These are phyloP conservation scores for Caligus rogercresseyi DNA, from an alignment of 1,140 invertebrate species.

Conservation along the genomic window DNA sequence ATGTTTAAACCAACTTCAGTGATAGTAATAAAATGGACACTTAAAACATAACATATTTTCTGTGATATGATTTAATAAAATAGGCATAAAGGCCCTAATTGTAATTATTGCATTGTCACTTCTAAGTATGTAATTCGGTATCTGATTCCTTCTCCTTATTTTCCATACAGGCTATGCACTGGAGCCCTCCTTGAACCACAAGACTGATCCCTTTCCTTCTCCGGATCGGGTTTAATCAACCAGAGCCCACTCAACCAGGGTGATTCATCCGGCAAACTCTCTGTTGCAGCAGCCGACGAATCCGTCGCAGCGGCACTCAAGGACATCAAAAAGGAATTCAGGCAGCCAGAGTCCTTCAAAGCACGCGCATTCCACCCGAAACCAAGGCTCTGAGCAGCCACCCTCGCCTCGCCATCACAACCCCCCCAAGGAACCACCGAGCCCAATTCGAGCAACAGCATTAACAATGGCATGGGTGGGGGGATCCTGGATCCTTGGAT, in stretches of 20 bases:
- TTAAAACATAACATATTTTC: too few species aligned
- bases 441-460: not conserved
- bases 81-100: too few species aligned
- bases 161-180: not conserved
- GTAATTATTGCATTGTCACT: not conserved
- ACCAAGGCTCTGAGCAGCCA: not conserved
- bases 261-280: not conserved
- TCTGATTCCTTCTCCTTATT: not conserved
- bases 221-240: too few species aligned
- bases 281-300: not conserved
- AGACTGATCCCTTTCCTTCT: not conserved
- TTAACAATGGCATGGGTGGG: not conserved
- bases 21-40: too few species aligned
- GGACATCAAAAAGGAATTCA: slow-evolving; percentile 15
- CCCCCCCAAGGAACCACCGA: not conserved
- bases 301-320: slow-evolving; percentile 9
- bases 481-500: slow-evolving; percentile 1
- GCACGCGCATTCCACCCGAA: not conserved
- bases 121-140: not conserved
- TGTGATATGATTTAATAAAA: too few species aligned
- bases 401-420: not conserved
- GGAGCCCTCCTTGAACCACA: not conserved
- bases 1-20: too few species aligned
- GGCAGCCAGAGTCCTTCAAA: not conserved
- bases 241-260: not conserved